Evolutionary conservation across 2,113 vertebrate genomes (phyloP).

Genomic region (Callorhinus ursinus): DNA sequence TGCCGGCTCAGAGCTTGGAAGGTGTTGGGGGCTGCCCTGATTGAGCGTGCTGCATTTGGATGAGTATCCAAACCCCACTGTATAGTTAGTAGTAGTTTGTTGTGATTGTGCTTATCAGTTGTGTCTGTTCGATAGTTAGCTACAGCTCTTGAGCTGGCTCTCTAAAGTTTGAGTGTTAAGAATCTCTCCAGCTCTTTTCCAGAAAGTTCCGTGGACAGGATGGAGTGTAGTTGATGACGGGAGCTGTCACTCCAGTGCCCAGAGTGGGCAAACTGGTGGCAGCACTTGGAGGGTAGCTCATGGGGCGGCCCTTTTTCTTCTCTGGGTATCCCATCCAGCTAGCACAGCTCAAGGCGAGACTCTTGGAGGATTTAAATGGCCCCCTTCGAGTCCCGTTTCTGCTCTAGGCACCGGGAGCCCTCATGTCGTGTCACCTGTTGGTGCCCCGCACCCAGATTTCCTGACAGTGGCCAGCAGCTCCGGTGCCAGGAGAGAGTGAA

Average conservation of each 20-base stretch:
- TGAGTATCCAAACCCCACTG: neutral
- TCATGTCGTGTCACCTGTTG: conserved; percentile 35
- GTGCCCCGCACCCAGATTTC: neutral
- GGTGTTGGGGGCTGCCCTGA: neutral
- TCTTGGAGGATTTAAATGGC: conserved; percentile 45
- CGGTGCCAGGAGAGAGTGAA: neutral
- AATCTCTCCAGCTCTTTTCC: neutral
- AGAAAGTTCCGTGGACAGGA: neutral
- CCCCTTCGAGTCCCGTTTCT: neutral
- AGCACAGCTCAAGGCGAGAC: neutral
- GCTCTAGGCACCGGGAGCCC: conserved; percentile 42
- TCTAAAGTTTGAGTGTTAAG: neutral
- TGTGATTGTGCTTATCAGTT: neutral
- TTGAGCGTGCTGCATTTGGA: neutral
- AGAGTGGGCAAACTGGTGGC: neutral
- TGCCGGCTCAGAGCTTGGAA: neutral
- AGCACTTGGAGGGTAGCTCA: neutral
- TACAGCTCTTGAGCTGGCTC: neutral
- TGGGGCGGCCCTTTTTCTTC: neutral
- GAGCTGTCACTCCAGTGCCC: neutral
- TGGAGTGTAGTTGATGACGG: neutral
- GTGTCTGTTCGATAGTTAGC: neutral
- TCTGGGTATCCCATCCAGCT: neutral
- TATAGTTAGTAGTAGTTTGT: neutral
- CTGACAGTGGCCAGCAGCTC: neutral